Evolutionary conservation across 2,113 vertebrate species (phyloP).

Genomic region (Mus pahari): DNA sequence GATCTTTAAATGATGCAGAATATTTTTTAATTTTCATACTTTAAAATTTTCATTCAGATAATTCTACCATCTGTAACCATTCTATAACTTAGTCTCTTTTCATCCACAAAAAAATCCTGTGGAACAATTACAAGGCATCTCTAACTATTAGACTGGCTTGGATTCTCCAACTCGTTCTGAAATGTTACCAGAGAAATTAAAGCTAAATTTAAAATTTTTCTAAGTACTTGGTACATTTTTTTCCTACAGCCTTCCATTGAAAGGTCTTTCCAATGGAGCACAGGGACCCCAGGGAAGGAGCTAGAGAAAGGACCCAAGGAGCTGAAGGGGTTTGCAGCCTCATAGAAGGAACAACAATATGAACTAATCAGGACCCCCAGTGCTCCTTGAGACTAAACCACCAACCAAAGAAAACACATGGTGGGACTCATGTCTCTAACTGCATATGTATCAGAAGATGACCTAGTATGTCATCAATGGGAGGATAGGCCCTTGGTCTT

Average conservation of each 20-base stretch:
- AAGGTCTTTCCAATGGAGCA: neutral
- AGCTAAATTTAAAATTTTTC: conserved; percentile 37
- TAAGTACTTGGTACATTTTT: neutral
- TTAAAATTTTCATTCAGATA: neutral
- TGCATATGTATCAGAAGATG: too few species aligned
- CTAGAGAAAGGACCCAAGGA: too few species aligned
- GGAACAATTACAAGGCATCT: neutral
- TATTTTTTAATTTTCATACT: neutral
- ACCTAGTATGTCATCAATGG: too few species aligned
- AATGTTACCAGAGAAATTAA: neutral
- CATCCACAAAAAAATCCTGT: neutral
- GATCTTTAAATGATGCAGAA: neutral
- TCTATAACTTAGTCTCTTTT: neutral
- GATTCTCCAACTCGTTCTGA: neutral
- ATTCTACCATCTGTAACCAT: neutral
- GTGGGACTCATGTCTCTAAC: too few species aligned
- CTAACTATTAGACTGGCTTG: neutral
- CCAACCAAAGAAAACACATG: too few species aligned
- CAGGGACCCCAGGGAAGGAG: too few species aligned
- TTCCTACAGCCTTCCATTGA: neutral
- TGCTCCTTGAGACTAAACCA: too few species aligned
- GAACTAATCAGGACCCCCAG: too few species aligned
- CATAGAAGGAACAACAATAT: too few species aligned
- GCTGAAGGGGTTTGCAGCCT: too few species aligned
- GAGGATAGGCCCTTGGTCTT: too few species aligned